Base-by-base conservation (phyloP, 2,113 vertebrate genomes). In the Albula goreensis region DNA sequence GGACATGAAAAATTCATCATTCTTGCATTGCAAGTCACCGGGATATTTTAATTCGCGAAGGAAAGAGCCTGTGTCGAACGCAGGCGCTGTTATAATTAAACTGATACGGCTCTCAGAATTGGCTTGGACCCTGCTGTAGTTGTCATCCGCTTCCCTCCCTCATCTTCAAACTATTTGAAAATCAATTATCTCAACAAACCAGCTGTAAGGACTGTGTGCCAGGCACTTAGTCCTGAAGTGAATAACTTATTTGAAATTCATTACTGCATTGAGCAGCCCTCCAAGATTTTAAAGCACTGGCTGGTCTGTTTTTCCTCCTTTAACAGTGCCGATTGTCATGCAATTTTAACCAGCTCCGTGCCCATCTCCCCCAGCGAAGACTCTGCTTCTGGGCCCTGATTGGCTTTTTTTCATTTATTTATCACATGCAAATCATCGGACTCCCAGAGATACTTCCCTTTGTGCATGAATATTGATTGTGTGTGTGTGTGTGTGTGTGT, bases 111-210 rank as follows among this genome's bases (percentile, higher is more conserved):
- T 84, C 92, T 96, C 93, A 91, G 91, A 90, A 92, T 91, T 92
- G 92, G 92, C 92, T 94, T 84, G 6, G 89, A 96, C 93, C 90
- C 90, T 0, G 85, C 91, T 85, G 88, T 83, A 91, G 92, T 95
- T 95, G 94, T 93, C 95, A 93, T 92, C 93, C 93, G 93, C 93
- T 94, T 94, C 94, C 93, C 92, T 93, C 91, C 91, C 93, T 90
- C 93, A 90, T 97, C 96, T 97, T 97, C 96, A 95, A 97, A 97
- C 96, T 96, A 96, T 96, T 96, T 95, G 95, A 96, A 97, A 98
- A 97, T 98, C 97, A 97, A 97, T 97, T 97, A 97, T 97, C 97
- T 97, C 96, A 93, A 93, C 95, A 96, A 97, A 97, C 95, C 96
- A 96, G 96, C 94, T 96, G 96, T 96, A 96, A 97, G 96, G 95